Conservation (phyloP, 2,888 invertebrate species). For the Acanthosepion pharaonis region DNA sequence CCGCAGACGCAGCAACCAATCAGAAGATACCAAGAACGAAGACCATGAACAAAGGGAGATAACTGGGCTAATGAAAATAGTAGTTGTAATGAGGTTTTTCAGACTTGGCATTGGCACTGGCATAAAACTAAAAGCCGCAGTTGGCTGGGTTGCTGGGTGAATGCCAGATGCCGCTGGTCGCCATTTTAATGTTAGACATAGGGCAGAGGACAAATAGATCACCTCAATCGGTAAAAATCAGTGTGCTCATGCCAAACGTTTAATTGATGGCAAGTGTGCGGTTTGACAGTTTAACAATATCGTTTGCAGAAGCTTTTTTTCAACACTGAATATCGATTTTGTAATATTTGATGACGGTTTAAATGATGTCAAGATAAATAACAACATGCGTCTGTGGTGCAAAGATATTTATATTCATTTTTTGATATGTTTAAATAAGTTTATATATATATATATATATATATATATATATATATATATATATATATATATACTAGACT, state of each 20-base stretch:
- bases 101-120: slow-evolving; percentile 2
- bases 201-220: not conserved
- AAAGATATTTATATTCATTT: no score
- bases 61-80: not conserved
- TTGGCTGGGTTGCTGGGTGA: not conserved
- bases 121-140: not conserved
- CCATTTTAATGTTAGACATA: not conserved
- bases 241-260: not conserved
- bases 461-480: not conserved
- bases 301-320: no score
- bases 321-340: no score
- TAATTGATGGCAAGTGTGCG: not conserved
- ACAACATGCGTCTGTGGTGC: no score
- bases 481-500: no score
- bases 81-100: not conserved
- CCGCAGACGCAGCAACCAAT: not conserved
- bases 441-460: not conserved
- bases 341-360: no score
- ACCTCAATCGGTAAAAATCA: not conserved
- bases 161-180: not conserved
- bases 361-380: no score
- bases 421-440: no score
- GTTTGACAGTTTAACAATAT: not conserved
- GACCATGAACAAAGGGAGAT: not conserved
- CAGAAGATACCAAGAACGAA: not conserved